Percentiles rank a stretch among this genome's conserved stretches.
These are phyloP conservation scores for Chionomys nivalis DNA, from an alignment of 2,113 vertebrate species.

Conservation along the genomic window DNA sequence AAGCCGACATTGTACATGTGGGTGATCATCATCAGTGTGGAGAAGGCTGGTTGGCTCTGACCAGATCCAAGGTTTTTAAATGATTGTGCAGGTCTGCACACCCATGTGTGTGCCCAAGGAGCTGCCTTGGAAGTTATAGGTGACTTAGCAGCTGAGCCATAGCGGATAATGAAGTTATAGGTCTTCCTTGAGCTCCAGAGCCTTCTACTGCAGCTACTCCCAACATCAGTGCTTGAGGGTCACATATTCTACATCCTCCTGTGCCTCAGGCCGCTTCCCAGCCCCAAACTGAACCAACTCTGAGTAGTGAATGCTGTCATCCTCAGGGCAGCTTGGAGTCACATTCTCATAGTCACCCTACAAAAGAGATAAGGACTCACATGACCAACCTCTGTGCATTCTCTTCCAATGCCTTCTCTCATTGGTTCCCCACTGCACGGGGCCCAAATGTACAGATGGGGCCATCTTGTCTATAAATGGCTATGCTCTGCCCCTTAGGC, in stretches of 20 bases:
- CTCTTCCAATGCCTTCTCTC: background rate
- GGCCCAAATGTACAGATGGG: background rate
- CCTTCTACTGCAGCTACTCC: fast-evolving
- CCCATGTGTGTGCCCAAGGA: slow-evolving; percentile 64
- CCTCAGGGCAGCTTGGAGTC: background rate
- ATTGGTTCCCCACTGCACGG: background rate
- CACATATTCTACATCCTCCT: slow-evolving; percentile 69
- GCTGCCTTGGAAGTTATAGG: background rate
- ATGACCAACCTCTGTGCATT: background rate
- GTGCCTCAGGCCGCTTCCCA: background rate
- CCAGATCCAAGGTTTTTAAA: slow-evolving; percentile 77
- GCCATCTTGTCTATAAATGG: no score
- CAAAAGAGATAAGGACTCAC: fast-evolving
- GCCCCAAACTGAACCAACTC: slow-evolving; percentile 73
- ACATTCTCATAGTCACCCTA: slow-evolving; percentile 78
- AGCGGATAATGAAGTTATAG: slow-evolving; percentile 72
- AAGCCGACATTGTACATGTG: background rate
- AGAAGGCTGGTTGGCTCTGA: slow-evolving; percentile 83
- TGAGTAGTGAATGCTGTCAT: slow-evolving; percentile 73
- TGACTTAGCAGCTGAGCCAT: slow-evolving; percentile 67
- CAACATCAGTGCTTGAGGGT: slow-evolving; percentile 67
- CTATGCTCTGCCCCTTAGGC: background rate
- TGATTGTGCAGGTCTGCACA: slow-evolving; percentile 78
- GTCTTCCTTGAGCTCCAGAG: fast-evolving
- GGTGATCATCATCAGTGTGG: slow-evolving; percentile 66